phyloP scores from a whole-genome alignment of 2,797 vertebrate genomes.

The Caiman crocodilus region DNA sequence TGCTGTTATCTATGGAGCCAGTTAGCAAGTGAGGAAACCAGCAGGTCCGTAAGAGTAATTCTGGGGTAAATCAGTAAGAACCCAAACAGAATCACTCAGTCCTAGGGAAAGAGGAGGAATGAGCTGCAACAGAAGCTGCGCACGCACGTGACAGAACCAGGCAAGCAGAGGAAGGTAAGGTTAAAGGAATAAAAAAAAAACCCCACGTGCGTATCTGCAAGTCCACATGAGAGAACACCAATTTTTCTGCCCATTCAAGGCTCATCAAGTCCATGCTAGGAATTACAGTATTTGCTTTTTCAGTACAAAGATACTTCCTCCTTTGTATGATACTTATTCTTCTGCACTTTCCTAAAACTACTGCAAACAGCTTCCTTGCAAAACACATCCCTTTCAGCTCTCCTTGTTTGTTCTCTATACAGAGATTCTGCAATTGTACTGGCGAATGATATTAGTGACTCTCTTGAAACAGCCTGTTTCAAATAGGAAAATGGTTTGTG shows the following conservation, averaged over 20 bases:
- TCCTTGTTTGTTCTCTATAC: constrained; percentile 8
- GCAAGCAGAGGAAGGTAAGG: neutral
- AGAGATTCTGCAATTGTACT: constrained; percentile 38
- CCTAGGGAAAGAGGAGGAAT: neutral
- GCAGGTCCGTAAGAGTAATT: neutral
- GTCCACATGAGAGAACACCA: neutral
- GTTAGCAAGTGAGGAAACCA: neutral
- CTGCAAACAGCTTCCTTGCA: neutral
- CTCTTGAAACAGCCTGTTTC: constrained; percentile 62
- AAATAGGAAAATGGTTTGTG: constrained; percentile 76
- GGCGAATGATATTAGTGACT: constrained; percentile 19
- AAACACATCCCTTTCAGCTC: neutral
- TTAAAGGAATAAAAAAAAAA: neutral
- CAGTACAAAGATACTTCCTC: neutral
- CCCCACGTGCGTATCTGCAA: neutral
- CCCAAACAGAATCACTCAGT: neutral
- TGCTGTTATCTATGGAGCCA: neutral
- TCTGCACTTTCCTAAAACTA: neutral
- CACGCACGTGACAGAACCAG: neutral
- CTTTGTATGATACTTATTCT: neutral
- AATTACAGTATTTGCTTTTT: neutral
- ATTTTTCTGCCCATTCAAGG: neutral
- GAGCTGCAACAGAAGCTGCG: neutral
- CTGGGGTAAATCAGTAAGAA: neutral
- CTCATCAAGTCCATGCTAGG: neutral